Conservation (phyloP, 2,888 invertebrate genomes). For the Troides oblongomaculatus region DNA sequence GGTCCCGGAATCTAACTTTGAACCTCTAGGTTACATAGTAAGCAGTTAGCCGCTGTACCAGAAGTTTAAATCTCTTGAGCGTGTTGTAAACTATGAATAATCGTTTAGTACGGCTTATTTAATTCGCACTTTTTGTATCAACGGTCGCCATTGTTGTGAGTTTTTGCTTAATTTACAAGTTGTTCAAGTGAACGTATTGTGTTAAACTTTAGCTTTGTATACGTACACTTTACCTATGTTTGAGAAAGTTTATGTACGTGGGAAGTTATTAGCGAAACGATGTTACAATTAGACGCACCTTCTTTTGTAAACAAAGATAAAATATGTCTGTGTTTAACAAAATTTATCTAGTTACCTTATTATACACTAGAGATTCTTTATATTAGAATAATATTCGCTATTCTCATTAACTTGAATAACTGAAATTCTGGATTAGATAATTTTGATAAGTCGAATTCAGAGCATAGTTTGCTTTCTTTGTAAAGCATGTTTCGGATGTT, state of each 20-base stretch:
- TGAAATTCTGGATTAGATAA: too few relatives aligned
- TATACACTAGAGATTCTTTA: neutral
- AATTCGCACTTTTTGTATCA: constrained; percentile 38
- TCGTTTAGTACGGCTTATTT: constrained; percentile 39
- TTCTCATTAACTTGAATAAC: too few relatives aligned
- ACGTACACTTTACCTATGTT: constrained; percentile 3
- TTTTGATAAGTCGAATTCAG: too few relatives aligned
- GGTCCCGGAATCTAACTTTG: neutral
- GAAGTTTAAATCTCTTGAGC: too few relatives aligned
- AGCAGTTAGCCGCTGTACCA: too few relatives aligned
- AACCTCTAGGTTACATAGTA: neutral
- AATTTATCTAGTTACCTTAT: neutral
- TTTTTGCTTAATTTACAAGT: constrained; percentile 43
- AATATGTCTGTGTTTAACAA: neutral
- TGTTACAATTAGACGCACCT: constrained; percentile 13
- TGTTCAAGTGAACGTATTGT: constrained; percentile 33
- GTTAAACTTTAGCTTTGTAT: neutral
- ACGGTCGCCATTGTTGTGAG: constrained; percentile 37
- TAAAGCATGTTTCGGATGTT: too few relatives aligned
- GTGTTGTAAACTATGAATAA: constrained; percentile 42
- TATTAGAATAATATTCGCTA: neutral
- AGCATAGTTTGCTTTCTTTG: too few relatives aligned
- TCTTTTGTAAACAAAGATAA: neutral
- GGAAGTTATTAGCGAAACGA: constrained; percentile 7
- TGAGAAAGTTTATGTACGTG: constrained; percentile 20